phyloP scores from a whole-genome alignment of 2,797 vertebrate genomes.

The Semotilus atromaculatus region DNA sequence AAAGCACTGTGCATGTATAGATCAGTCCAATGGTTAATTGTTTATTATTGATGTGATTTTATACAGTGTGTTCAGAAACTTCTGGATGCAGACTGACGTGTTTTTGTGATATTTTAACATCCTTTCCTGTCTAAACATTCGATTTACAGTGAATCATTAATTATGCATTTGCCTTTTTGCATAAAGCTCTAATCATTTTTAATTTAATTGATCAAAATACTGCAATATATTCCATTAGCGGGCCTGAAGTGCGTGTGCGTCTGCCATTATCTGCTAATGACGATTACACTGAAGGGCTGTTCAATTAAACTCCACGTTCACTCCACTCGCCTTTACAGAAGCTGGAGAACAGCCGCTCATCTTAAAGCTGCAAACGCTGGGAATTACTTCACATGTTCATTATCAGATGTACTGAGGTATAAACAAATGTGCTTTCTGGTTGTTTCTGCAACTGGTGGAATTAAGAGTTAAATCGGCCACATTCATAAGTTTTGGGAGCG shows the following conservation, averaged over 20 bases:
- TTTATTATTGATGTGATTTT: background rate
- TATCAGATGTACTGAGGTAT: background rate
- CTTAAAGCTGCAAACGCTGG: background rate
- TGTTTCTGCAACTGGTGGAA: background rate
- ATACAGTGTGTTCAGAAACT: background rate
- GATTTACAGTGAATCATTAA: slow-evolving; percentile 61
- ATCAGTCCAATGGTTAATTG: background rate
- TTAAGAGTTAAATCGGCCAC: background rate
- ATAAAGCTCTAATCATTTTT: slow-evolving; percentile 71
- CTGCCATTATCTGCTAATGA: slow-evolving; percentile 69
- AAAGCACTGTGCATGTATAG: background rate
- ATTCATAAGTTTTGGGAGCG: background rate
- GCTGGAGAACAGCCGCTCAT: slow-evolving; percentile 33
- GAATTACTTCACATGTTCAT: background rate
- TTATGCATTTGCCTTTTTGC: slow-evolving; percentile 66
- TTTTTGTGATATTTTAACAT: background rate
- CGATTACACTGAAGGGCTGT: slow-evolving; percentile 69
- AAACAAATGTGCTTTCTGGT: background rate
- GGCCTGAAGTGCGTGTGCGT: slow-evolving; percentile 62
- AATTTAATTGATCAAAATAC: slow-evolving; percentile 73
- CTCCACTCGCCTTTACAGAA: slow-evolving; percentile 49
- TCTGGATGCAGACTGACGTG: background rate
- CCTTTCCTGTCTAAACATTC: background rate
- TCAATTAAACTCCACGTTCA: slow-evolving; percentile 39
- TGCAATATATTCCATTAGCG: slow-evolving; percentile 73